phyloP scores from a whole-genome alignment of 2,888 invertebrate species.

The Mesodorylaimus sp. region DNA sequence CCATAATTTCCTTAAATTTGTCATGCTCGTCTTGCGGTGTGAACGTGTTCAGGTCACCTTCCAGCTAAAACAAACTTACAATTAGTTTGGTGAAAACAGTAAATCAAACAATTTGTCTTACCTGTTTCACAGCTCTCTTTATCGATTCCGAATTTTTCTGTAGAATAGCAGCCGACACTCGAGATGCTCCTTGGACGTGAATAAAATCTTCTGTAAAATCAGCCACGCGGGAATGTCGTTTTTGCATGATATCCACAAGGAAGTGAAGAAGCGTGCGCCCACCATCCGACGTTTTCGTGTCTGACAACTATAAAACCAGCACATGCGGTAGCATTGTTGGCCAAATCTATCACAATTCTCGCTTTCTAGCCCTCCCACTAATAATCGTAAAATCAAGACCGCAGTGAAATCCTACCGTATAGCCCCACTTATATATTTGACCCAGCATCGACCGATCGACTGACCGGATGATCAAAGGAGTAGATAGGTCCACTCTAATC shows the following conservation, averaged over 20 bases:
- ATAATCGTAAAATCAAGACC: too few species aligned
- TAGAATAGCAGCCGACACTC: slow-evolving; percentile 36
- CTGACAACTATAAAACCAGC: slow-evolving; percentile 31
- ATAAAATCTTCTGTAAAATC: slow-evolving; percentile 67
- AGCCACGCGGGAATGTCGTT: slow-evolving; percentile 64
- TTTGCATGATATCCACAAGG: slow-evolving; percentile 65
- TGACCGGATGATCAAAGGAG: too few species aligned
- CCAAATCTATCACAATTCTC: background rate
- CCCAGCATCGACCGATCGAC: too few species aligned
- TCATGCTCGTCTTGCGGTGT: slow-evolving; percentile 54
- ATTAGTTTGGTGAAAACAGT: background rate
- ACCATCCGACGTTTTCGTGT: slow-evolving; percentile 68
- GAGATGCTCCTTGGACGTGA: slow-evolving; percentile 68
- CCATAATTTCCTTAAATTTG: slow-evolving; percentile 65
- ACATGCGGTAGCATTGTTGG: too few species aligned
- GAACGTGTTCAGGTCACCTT: slow-evolving; percentile 70
- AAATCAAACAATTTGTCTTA: slow-evolving; percentile 1
- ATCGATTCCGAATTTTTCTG: slow-evolving; percentile 29
- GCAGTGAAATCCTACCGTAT: too few species aligned
- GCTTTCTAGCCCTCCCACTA: too few species aligned
- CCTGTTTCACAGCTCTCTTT: slow-evolving; percentile 16
- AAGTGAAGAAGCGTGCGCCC: slow-evolving; percentile 80
- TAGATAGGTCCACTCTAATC: too few species aligned
- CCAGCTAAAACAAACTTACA: slow-evolving; percentile 43
- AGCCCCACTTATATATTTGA: too few species aligned